Base-by-base conservation (phyloP, 2,797 vertebrate species). In the Spheniscus humboldti region DNA sequence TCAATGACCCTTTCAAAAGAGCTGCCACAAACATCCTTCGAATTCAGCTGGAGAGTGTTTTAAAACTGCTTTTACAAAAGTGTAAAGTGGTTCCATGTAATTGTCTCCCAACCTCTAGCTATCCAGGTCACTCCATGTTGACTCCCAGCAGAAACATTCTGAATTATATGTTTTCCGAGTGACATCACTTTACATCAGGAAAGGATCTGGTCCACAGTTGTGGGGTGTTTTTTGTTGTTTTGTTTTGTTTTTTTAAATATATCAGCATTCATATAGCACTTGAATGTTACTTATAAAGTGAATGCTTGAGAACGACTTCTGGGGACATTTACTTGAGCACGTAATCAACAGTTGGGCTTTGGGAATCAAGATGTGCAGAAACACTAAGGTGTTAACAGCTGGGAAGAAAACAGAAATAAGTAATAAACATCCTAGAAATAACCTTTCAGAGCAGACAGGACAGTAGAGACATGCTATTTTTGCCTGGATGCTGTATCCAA, bases 1-100 rank as follows among this genome's bases (percentile, higher is more conserved):
- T 56, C 92, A 95, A 67, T 82, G 94, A 94, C 92, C 91, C 84
- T 89, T 95, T 92, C 80, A 76, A 87, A 93, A 81, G 47, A 31
- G 63, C 66, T 90, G 88, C 80, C 80, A 66, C 79, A 86, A 94
- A 92, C 81, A 89, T 94, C 78, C 84, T 85, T 91, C 31, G 14
- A 79, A 91, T 79, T 91, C 86, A 80, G 9, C 9, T 25, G 41
- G 33, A 85, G 37, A 76, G 37, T 43, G 28, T 68, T 95, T 88
- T 73, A 88, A 86, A 97, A 88, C 63, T 43, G 66, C 62, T 81
- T 96, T 87, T 78, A 90, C 55, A 69, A 20, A 90, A 88, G 66
- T 18, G 43, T 81, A 39, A 90, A 53, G 57, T 66, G 50, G 62
- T 59, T 92, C 67, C 37, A 25, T n/a, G 15, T 71, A 94, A 94